Evolutionary conservation across 2,113 vertebrate species (phyloP).

Genomic region (Haemorhous mexicanus): DNA sequence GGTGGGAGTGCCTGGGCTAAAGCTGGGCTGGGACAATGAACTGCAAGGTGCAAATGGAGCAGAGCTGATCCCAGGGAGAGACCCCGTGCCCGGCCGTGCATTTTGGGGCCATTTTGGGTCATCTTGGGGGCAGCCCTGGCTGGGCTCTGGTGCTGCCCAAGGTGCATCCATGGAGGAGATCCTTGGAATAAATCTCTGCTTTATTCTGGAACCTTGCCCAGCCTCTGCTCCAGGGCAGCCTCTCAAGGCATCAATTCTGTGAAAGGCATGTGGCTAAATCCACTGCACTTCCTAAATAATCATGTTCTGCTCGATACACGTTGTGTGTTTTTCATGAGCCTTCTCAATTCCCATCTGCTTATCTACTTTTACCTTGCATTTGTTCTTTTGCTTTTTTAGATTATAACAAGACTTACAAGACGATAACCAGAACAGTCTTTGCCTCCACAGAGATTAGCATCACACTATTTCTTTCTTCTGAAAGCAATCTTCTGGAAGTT

Average conservation of each 20-base stretch:
- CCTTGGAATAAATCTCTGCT: not conserved
- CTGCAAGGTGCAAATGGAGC: not conserved
- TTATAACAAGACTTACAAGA: not conserved
- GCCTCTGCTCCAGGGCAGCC: not conserved
- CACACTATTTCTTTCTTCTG: not conserved
- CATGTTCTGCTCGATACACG: fast-evolving
- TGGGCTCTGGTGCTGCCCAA: not conserved
- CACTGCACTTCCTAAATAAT: not conserved
- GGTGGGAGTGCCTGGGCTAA: not conserved
- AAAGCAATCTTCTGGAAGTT: not conserved
- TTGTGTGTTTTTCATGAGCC: not conserved
- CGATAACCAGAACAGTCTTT: not conserved
- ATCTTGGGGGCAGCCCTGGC: not conserved
- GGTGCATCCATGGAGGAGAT: not conserved
- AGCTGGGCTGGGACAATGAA: not conserved
- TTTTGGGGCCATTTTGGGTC: not conserved
- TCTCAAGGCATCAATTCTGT: not conserved
- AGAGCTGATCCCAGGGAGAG: not conserved
- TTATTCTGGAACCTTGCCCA: not conserved
- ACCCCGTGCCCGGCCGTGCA: not conserved
- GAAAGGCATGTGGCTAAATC: not conserved
- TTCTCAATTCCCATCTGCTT: not conserved
- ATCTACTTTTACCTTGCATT: not conserved
- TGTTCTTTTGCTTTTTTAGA: not conserved
- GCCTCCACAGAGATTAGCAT: not conserved